Evolutionary conservation across 2,888 invertebrate genomes (phyloP), one percentile per base, ranked within the genome.

Genomic region (Lampropteryx suffumata): DNA sequence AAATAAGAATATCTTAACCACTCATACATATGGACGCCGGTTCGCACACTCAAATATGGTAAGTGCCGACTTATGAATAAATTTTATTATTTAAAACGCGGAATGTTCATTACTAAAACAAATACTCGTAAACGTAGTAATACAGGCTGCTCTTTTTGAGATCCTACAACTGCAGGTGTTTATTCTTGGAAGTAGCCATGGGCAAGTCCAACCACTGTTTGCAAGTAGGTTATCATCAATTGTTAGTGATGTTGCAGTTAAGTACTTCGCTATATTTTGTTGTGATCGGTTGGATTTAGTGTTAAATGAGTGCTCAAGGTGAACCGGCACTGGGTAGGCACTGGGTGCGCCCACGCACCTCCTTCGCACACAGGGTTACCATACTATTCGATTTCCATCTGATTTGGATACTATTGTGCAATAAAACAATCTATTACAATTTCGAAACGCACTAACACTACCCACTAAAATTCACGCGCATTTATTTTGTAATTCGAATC

Each of bases 41-140:
- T 79, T 79, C 83, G 84, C 86, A 80, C 84, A 86, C 87, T 83
- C 88, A 75, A 83, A 86, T 88, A 87, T 88, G 87, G 86, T 86
- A 87, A 87, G 89, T 86, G 83, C 82, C 79, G 82, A 82, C 84
- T 87, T 90, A 88, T 90, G 90, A 89, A 90, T 90, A 88, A 77
- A 88, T 87, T 89, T 88, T 89, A 87, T 88, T 88, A 88, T 88
- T 89, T 89, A 87, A 90, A 88, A 89, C 84, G 84, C 80, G 79
- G 85, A 83, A 87, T 85, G 89, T 90, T 89, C 87, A 89, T 90
- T 90, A 90, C 90, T 89, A 90, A 90, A 90, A 90, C 89, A 89
- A 90, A 90, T 88, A 89, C 82, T 82, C 84, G 87, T 85, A 82
- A 72, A 73, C 82, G 84, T 88, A 88, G 89, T 88, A 86, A 76